Base-by-base conservation (phyloP, 2,113 vertebrate species). In the Platichthys stellatus region DNA sequence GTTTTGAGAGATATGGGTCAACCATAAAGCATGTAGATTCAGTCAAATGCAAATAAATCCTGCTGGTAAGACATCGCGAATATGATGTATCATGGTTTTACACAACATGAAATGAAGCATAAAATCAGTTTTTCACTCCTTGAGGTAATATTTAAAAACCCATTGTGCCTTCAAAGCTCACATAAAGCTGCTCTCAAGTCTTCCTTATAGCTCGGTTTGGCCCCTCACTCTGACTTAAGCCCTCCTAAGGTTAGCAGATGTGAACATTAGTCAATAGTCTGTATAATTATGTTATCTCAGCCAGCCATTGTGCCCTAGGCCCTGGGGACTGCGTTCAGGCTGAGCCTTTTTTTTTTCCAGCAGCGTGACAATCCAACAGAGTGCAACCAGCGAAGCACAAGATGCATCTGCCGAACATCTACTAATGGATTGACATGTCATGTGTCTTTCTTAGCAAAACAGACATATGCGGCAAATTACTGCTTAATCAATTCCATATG, bases 191-290 rank as follows among this genome's bases (percentile, higher is more conserved):
- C 23, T 83, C 12, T 82, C 58, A 61, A 24, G 43, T 65, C 72
- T 7, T 31, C 31, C 31, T 70, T 40, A 1, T 26, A 31, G 49
- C 45, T 68, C 10, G 45, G 31, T 70, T 59, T 74, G 63, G 51
- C 45, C 54, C 31, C 35, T 38, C 69, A 68, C 53, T 64, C 75
- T 78, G 35, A 70, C 80, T 61, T 47, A 26, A 59, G 68, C 60
- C 59, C 23, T 20, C 75, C 80, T 75, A 74, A 83, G 82, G 78
- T 86, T 81, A 85, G 80, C 84, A 86, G 74, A 72, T 86, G 69
- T 78, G 69, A 87, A 83, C 78, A 83, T 82, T 78, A 77, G 82
- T 85, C 86, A 90, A 90, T 73, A 87, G 75, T 74, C 67, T 81
- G 76, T 69, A 51, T 83, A 85, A 86, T 89, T 80, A 87, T 65